Percentiles rank a stretch among this genome's conserved stretches.
phyloP scores from a whole-genome alignment of 2,888 invertebrate species.

The Tiphia femorata region DNA sequence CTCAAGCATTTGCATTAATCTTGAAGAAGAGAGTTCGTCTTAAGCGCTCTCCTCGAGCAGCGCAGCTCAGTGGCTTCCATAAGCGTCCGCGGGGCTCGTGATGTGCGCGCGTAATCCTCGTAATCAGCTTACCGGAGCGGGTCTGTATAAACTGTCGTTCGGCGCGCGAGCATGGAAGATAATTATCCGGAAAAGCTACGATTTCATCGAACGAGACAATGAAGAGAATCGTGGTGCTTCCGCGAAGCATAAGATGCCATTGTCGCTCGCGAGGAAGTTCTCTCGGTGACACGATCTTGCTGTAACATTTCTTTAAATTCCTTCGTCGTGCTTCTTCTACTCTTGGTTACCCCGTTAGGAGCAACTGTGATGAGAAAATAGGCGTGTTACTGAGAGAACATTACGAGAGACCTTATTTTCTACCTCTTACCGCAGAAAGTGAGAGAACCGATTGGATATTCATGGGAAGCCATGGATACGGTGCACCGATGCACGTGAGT shows the following conservation, averaged over 20 bases:
- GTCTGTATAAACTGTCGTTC: too few species aligned
- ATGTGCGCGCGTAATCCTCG: slow-evolving; percentile 21
- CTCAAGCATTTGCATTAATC: neutral
- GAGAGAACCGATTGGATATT: slow-evolving; percentile 96
- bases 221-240: too few species aligned
- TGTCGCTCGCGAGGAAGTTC: slow-evolving; percentile 4
- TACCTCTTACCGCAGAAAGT: slow-evolving; percentile 88
- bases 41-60: slow-evolving; percentile 10
- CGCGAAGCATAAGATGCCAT: neutral
- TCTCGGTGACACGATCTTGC: too few species aligned
- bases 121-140: slow-evolving; percentile 37
- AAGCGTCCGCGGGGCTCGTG: slow-evolving; percentile 17
- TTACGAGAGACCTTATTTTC: slow-evolving; percentile 89
- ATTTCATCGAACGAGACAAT: too few species aligned
- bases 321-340: too few species aligned
- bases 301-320: too few species aligned
- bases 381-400: slow-evolving; percentile 83
- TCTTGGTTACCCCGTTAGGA: too few species aligned
- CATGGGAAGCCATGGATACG: slow-evolving; percentile 95
- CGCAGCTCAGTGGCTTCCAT: slow-evolving; percentile 23
- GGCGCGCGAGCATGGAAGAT: too few species aligned
- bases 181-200: too few species aligned
- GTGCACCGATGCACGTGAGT: slow-evolving; percentile 95
- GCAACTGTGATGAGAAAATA: slow-evolving; percentile 90
- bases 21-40: neutral